Evolutionary conservation across 2,113 vertebrate species (phyloP), one percentile per base, ranked within the genome.

Genomic region (Serranochromis macrocephalus): DNA sequence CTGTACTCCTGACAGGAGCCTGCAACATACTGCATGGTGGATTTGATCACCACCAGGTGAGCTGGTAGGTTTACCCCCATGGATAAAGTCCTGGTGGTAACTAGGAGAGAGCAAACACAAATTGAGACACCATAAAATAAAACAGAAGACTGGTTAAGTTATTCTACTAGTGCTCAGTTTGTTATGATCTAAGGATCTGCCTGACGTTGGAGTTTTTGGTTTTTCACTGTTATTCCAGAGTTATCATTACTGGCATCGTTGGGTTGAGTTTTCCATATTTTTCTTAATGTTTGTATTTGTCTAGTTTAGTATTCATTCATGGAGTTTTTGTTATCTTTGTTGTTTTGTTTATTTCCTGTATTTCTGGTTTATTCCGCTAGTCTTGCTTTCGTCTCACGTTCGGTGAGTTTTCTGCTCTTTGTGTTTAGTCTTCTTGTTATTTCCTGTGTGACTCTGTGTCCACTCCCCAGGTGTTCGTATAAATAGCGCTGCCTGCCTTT

Each of bases 1-100:
- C 97, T 98, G 93, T 99, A 99, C 80, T 99, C 99, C 93, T 99
- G 97, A 96, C 98, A 99, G 91, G 97, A 94, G 90, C 99, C 98
- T 90, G 96, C 96, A 82, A 95, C 94, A 86, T 99, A 99, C 95
- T 99, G 99, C 97, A 97, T 96, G 75, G 99, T 99, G 73, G 99
- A 99, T 95, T 99, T 99, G 94, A 99, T 97, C 90, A 99, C 91
- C 85, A 99, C 98, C 84, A 99, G 96, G 92, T 99, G 99, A 95
- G 98, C 98, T 42, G 99, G 99, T 16, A 99, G 96, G 94, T 99
- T 99, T 92, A 99, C 98, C 87, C 99, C 99, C 98, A 99, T 97
- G 68, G 99, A 98, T 92, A 99, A 96, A 49, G 98, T 99, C 95
- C 98, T 98, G 45, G 98, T 99, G 81, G 98, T 99, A 96, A 99